Base-by-base conservation (phyloP, 2,797 vertebrate genomes). In the Anabas testudineus region DNA sequence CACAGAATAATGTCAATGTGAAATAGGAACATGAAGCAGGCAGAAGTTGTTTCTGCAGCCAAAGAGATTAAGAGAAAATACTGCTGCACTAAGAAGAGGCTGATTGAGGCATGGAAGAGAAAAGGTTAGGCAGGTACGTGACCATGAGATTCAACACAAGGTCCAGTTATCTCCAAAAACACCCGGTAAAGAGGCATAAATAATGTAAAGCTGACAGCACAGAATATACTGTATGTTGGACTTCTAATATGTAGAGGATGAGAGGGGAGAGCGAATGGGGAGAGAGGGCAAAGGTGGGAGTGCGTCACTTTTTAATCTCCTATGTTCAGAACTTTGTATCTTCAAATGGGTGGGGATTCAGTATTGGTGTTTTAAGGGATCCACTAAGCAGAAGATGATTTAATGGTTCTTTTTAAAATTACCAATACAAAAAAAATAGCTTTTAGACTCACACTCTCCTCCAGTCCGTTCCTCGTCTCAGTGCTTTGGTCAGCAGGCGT, bases 161-260 rank as follows among this genome's bases (percentile, higher is more conserved):
- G 54, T 67, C 56, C 55, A 7, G 78, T 63, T 86, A 87, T 87
- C 87, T 85, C 41, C 46, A 26, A 10, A 71, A 71, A 83, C 81
- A 84, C 39, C 81, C 22, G 78, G 48, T 71, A 63, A 78, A 85
- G 71, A 86, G 53, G 59, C 58, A 78, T 76, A 67, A 65, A 83
- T 78, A 84, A 83, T 76, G 71, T 78, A 74, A 74, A 74, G 75
- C 80, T 74, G 74, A 78, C 87, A 58, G 71, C 62, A 80, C 49
- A 42, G 68, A 55, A 76, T 82, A 61, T 79, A n/a, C n/a, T n/a
- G n/a, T n/a, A 65, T 78, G 74, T 69, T 81, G 58, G 22, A 71
- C 59, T 48, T 56, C 26, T 56, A 34, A 62, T 65, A 69, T 71
- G 46, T 19, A 62, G 24, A 67, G 42, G 56, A 36, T 43, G 19